A percentile compares a stretch with the other conserved stretches of the same genome.
phyloP scores from a whole-genome alignment of 2,888 invertebrate species.

The Buathra laborator region DNA sequence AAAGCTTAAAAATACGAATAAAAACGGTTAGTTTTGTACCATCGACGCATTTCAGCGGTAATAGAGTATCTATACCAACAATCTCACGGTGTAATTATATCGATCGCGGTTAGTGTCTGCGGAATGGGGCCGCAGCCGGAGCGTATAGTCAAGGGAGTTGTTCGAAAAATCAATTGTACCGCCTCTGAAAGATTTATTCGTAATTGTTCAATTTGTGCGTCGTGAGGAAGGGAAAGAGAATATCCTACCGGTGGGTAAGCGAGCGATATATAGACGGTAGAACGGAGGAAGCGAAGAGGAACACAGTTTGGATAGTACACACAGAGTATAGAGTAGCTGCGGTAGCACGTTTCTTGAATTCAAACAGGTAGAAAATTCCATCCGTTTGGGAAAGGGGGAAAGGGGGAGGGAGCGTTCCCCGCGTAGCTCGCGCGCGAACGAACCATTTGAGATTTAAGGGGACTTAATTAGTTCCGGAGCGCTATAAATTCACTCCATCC shows the following conservation, averaged over 20 bases:
- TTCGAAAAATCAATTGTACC: constrained; percentile 50
- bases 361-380: constrained; percentile 67
- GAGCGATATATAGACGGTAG: constrained; percentile 18
- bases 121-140: background rate
- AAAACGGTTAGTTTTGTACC: background rate
- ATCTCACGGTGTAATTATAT: constrained; percentile 18
- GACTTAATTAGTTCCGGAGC: constrained; percentile 71
- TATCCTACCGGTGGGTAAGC: constrained; percentile 2
- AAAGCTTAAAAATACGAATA: background rate
- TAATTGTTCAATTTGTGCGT: constrained; percentile 62
- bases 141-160: constrained; percentile 40
- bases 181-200: constrained; percentile 56
- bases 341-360: constrained; percentile 62
- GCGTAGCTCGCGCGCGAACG: constrained; percentile 51
- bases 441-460: constrained; percentile 71
- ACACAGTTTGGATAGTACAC: background rate
- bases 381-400: constrained; percentile 24
- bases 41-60: background rate
- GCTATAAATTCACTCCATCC: constrained; percentile 69
- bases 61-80: background rate
- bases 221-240: background rate
- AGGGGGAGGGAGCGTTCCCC: constrained; percentile 29
- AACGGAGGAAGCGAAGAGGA: background rate
- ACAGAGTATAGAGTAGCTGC: background rate
- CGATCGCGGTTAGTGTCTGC: constrained; percentile 30